Percentiles rank a stretch among this genome's conserved stretches.
phyloP scores from a whole-genome alignment of 1,140 invertebrate species.

The Nilaparvata lugens region DNA sequence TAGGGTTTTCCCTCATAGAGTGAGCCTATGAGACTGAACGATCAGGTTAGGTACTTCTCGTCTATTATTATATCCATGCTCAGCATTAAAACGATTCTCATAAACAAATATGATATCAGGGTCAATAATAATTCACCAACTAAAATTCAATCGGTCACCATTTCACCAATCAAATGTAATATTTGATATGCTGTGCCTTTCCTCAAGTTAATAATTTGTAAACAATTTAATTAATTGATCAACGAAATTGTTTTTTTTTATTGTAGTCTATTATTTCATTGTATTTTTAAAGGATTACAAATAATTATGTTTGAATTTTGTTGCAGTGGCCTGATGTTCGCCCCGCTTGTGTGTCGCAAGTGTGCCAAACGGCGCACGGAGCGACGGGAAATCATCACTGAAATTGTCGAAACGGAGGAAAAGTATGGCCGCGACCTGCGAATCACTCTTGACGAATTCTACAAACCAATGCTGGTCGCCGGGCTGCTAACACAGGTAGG shows the following conservation, averaged over 20 bases:
- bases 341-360: conserved; percentile 75
- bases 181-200: no score
- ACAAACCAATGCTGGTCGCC: conserved; percentile 84
- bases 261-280: background rate
- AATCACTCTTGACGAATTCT: conserved; percentile 90
- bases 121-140: no score
- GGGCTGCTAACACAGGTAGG: conserved; percentile 45
- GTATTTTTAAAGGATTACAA: no score
- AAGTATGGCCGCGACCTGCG: conserved; percentile 88
- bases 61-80: no score
- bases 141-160: no score
- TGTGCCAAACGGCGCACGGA: conserved; percentile 81
- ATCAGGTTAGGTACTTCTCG: no score
- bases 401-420: conserved; percentile 93
- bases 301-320: conserved; percentile 23
- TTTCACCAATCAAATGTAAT: no score
- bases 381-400: conserved; percentile 87
- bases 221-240: background rate
- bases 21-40: no score
- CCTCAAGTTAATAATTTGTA: background rate
- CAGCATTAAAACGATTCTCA: no score
- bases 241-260: background rate
- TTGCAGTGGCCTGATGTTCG: conserved; percentile 53
- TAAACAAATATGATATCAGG: no score
- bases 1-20: no score